Conservation (phyloP, 2,888 invertebrate genomes). For the Acanthoscelides obtectus region DNA sequence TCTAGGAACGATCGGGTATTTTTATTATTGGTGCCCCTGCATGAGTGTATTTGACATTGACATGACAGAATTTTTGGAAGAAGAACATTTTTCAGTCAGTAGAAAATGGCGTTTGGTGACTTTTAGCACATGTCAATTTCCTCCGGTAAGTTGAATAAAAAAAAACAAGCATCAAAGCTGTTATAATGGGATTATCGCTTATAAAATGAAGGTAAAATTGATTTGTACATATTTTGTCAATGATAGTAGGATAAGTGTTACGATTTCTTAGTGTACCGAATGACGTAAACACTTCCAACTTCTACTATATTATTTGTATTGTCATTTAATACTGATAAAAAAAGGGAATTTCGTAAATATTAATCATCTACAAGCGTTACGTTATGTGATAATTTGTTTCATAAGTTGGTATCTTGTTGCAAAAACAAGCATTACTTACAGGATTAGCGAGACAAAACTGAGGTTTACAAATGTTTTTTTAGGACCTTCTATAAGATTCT, state of each 20-base stretch:
- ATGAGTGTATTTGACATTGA: not conserved
- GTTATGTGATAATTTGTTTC: not conserved
- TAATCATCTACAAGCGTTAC: not conserved
- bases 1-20: too few species aligned
- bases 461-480: conserved; percentile 13
- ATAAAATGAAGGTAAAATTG: not conserved
- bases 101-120: conserved; percentile 42
- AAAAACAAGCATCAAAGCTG: not conserved
- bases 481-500: conserved; percentile 24
- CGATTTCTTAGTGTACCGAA: conserved; percentile 5
- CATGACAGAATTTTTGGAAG: not conserved
- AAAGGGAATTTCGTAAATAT: conserved; percentile 8
- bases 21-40: not conserved
- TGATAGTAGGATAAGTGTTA: not conserved
- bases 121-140: conserved; percentile 46
- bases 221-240: not conserved
- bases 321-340: conserved; percentile 21
- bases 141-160: conserved; percentile 39
- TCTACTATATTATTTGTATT: conserved; percentile 21
- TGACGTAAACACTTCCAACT: conserved; percentile 39
- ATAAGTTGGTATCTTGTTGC: not conserved
- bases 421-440: conserved; percentile 10
- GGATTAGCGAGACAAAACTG: conserved; percentile 5
- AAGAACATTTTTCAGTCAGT: not conserved
- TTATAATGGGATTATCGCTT: not conserved